A percentile compares a stretch with the other conserved stretches of the same genome.
phyloP scores from a whole-genome alignment of 1,140 invertebrate genomes.

The Chironomus tepperi region DNA sequence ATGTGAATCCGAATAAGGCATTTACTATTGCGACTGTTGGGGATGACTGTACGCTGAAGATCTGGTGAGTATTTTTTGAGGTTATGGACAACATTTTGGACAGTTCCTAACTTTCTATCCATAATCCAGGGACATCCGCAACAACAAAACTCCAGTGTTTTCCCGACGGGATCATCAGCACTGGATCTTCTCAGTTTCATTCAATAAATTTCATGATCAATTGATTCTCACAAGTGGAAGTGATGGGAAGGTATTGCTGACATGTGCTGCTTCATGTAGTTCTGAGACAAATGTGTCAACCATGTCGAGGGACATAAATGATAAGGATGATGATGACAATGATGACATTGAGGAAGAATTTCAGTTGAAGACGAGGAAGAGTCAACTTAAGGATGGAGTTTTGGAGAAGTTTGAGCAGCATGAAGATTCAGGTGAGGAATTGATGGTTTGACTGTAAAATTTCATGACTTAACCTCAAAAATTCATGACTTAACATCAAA shows the following conservation, averaged over 20 bases:
- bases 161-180: constrained; percentile 86
- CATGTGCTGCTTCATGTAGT: constrained; percentile 77
- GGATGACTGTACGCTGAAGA: constrained; percentile 88
- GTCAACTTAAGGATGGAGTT: constrained; percentile 66
- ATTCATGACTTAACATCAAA: too few relatives aligned
- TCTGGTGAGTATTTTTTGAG: constrained; percentile 53
- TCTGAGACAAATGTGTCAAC: constrained; percentile 55
- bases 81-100: not conserved
- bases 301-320: constrained; percentile 42
- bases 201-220: constrained; percentile 96
- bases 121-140: constrained; percentile 65
- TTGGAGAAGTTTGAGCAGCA: constrained; percentile 90
- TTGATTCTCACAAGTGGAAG: constrained; percentile 89
- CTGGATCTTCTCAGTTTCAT: constrained; percentile 92
- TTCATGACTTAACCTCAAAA: too few relatives aligned
- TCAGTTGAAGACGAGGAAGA: constrained; percentile 27
- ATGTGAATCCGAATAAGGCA: constrained; percentile 95
- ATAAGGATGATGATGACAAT: constrained; percentile 35
- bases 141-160: constrained; percentile 66
- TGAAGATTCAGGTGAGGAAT: constrained; percentile 67
- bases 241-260: constrained; percentile 84
- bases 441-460: too few relatives aligned
- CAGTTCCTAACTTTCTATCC: too few relatives aligned
- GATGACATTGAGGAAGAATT: constrained; percentile 32
- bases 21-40: constrained; percentile 89